These are phyloP conservation scores for Ellobium chinense DNA, from an alignment of 2,888 invertebrate species.

Conservation along the genomic window DNA sequence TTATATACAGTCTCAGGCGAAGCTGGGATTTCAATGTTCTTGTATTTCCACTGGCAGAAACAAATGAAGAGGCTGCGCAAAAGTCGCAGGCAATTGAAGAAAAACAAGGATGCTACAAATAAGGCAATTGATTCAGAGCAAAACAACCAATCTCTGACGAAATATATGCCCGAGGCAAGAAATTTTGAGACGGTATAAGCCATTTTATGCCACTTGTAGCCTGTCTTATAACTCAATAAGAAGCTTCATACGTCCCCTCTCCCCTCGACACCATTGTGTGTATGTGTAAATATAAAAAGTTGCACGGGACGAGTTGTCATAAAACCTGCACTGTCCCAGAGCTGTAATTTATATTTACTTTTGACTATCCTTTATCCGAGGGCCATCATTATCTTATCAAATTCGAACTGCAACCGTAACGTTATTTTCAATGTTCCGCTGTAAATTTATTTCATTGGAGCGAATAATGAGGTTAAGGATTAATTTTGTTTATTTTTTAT, in stretches of 20 bases:
- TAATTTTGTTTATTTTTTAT: no score
- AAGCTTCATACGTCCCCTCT: not conserved
- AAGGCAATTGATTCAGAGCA: constrained; percentile 39
- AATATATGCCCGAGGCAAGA: constrained; percentile 21
- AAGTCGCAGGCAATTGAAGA: constrained; percentile 38
- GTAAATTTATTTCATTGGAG: no score
- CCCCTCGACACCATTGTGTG: constrained; percentile 2
- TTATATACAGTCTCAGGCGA: not conserved
- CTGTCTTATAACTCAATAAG: not conserved
- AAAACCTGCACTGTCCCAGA: no score
- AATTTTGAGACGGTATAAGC: constrained; percentile 35
- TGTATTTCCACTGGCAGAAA: constrained; percentile 44
- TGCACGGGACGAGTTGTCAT: not conserved
- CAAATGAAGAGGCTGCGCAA: constrained; percentile 27
- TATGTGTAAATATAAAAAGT: constrained; percentile 11
- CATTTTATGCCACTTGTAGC: constrained; percentile 10
- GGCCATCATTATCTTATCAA: no score
- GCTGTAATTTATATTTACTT: no score
- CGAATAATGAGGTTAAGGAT: no score
- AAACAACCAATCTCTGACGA: constrained; percentile 43
- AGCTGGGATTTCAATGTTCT: not conserved
- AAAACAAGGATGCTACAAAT: constrained; percentile 30
- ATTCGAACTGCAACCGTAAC: no score
- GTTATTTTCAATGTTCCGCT: no score
- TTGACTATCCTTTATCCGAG: no score